Evolutionary conservation across 2,888 invertebrate species (phyloP), one percentile per base, ranked within the genome.

Genomic region (Phrixothrix hirtus): DNA sequence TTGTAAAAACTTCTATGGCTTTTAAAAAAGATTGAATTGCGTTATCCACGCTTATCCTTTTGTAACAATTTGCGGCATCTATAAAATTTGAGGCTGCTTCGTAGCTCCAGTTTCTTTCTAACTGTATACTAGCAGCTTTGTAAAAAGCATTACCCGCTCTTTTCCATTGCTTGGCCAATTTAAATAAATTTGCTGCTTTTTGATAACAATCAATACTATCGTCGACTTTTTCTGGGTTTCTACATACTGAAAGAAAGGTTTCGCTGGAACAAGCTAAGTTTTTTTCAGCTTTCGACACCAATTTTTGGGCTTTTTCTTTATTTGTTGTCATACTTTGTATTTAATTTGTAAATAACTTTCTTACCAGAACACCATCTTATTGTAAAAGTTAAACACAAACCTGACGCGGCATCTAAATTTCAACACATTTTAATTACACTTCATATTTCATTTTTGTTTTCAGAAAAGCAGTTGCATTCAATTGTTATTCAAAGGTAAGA

Each of bases 121-220:
- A 78, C 71, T 97, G 92, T 32, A 98, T 80, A 51, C 87, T 87
- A 0, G 96, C 97, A 5, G 96, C 93, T 70, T 88, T 87, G 66
- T 89, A 90, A 78, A 99, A 99, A 7, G 97, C 94, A 70, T 90
- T 88, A 0, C 98, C 99, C 1, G 97, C 98, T 58, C 88, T 87
- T 34, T 86, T 82, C 99, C 99, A 99, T 71, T 95, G 95, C 78
- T 99, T 98, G 9, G 92, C 88, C 94, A 98, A 97, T 82, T 99
- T 99, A 79, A 94, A 98, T 74, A 94, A 84, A 77, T 99, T 99
- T 2, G 93, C 99, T 32, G 97, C 98, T 61, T 95, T 84, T 58
- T 94, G 90, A 76, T 95, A 97, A 76, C 95, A 89, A 76, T 97
- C 97, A 51, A 95, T 90, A 0, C 97, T 97, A 74, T 98, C 97